Base-by-base conservation (phyloP, 2,888 invertebrate genomes). In the Lampropteryx suffumata region DNA sequence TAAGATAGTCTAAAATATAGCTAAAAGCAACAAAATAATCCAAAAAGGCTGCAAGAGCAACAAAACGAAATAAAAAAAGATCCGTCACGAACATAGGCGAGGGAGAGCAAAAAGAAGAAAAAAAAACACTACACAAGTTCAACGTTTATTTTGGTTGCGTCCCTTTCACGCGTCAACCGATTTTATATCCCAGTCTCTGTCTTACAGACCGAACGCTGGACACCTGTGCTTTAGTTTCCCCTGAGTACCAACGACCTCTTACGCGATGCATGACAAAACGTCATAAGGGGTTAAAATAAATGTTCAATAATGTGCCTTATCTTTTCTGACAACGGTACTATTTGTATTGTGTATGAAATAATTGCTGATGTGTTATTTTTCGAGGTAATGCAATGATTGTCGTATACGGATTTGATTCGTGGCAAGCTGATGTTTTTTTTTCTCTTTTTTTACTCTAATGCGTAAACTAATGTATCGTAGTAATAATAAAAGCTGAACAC, bases 191-290 rank as follows among this genome's bases (percentile, higher is more conserved):
- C 70, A 41, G 30, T 83, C 87, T 77, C 78, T 62, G 60, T 86
- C 79, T 62, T 61, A 53, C 82, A 62, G 75, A 70, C 83, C 82
- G 85, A 90, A 82, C 90, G 90, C 84, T 87, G 90, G 88, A 90
- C 90, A 90, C 90, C 90, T 90, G 90, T 90, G 90, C 90, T 89
- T 90, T 85, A 89, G 88, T 89, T 88, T 90, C 89, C 90, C 87
- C 84, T 78, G 84, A 88, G 90, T 90, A 88, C 87, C 90, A 90
- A 88, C 90, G 90, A 90, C 90, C 90, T 90, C 88, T 87, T 74
- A 65, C 63, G 43, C 52, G 59, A 60, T 66, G 59, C 69, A 70
- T 64, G 63, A 62, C 70, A 61, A 72, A 84, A 83, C 60, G 76
- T 62, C 79, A 62, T 76, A 89, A 65, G 71, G 65, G 45, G 53